Percentiles rank a stretch among this genome's conserved stretches.
Conservation (phyloP, 2,888 invertebrate genomes). For the Amiota mariae region DNA sequence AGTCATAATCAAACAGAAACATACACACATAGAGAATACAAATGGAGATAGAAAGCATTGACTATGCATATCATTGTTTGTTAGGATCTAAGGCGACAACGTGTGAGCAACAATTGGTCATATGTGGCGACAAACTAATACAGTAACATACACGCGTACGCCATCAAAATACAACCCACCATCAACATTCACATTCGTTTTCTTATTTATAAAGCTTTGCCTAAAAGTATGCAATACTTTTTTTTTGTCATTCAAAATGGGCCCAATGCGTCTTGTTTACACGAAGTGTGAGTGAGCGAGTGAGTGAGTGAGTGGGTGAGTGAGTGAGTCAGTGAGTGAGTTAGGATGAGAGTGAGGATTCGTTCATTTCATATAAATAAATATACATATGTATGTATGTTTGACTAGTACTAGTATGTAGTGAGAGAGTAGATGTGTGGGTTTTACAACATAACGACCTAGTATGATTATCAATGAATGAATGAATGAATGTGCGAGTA, state of each 20-base stretch:
- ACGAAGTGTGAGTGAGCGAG: neutral
- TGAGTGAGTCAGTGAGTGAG: no score
- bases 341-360: no score
- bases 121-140: neutral
- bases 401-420: no score
- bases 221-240: slow-evolving; percentile 11
- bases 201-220: neutral
- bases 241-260: neutral
- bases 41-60: neutral
- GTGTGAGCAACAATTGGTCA: slow-evolving; percentile 62
- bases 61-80: slow-evolving; percentile 16
- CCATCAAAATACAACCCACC: neutral
- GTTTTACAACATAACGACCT: no score
- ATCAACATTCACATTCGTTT: neutral
- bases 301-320: slow-evolving; percentile 26
- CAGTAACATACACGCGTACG: neutral
- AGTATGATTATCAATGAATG: slow-evolving; percentile 1
- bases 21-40: slow-evolving; percentile 38
- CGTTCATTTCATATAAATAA: no score
- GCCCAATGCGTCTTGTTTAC: slow-evolving; percentile 30
- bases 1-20: slow-evolving; percentile 48
- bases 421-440: no score
- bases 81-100: slow-evolving; percentile 11
- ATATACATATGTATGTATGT: no score
- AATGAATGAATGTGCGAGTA: slow-evolving; percentile 8